Evolutionary conservation across 2,888 invertebrate genomes (phyloP).

Genomic region (Lomographa bimaculata): DNA sequence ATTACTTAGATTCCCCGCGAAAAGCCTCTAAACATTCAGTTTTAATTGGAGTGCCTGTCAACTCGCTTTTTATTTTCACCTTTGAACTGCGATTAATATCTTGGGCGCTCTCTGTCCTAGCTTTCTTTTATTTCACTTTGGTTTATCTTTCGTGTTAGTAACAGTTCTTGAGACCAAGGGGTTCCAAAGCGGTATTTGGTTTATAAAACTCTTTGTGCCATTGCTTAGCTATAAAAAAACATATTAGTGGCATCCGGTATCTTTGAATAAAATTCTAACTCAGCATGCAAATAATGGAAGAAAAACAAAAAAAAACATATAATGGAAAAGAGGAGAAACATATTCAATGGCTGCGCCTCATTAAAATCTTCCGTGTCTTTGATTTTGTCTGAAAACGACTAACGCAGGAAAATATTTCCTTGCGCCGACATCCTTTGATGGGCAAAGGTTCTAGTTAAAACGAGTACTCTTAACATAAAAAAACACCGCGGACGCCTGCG

Average conservation of each 20-base stretch:
- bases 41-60: constrained; percentile 77
- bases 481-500: constrained; percentile 18
- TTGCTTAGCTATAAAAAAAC: too few species aligned
- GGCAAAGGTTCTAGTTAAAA: constrained; percentile 27
- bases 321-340: constrained; percentile 57
- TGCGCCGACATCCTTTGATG: constrained; percentile 38
- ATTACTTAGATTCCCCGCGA: constrained; percentile 58
- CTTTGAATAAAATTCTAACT: constrained; percentile 26
- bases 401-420: constrained; percentile 53
- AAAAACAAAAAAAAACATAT: constrained; percentile 76
- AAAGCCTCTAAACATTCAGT: constrained; percentile 61
- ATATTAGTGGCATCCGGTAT: too few species aligned
- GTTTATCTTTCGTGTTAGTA: too few species aligned
- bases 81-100: constrained; percentile 72
- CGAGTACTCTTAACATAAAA: constrained; percentile 27
- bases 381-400: constrained; percentile 75
- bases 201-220: too few species aligned
- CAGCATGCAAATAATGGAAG: constrained; percentile 41
- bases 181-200: too few species aligned
- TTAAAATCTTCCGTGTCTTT: constrained; percentile 81
- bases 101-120: constrained; percentile 43
- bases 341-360: constrained; percentile 65
- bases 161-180: too few species aligned
- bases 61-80: constrained; percentile 57
- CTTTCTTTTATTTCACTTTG: constrained; percentile 15